A percentile compares a stretch with the other conserved stretches of the same genome.
These are phyloP conservation scores for Akabosia matsudoensis DNA, from an alignment of 1,140 invertebrate species.

Conservation along the genomic window DNA sequence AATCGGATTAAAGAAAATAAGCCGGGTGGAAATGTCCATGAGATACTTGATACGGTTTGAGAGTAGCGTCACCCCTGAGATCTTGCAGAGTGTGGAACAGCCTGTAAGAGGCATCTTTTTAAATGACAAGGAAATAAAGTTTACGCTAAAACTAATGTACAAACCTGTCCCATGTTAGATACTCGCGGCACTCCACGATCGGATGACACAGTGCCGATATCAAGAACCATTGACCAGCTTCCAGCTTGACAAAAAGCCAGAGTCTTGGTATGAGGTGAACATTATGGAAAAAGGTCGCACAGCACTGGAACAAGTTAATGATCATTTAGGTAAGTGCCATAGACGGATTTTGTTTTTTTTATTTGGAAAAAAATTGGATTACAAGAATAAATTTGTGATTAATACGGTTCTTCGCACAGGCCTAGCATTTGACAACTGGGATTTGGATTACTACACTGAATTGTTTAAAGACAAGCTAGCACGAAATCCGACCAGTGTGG, in stretches of 20 bases:
- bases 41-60: constrained; percentile 68
- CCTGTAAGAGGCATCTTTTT: constrained; percentile 50
- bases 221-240: constrained; percentile 66
- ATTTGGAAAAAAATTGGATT: neutral
- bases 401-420: constrained; percentile 53
- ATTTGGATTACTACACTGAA: constrained; percentile 79
- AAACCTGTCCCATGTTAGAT: constrained; percentile 53
- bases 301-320: constrained; percentile 79
- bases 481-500: constrained; percentile 93
- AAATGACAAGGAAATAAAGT: neutral
- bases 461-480: constrained; percentile 76
- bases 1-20: constrained; percentile 68
- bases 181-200: constrained; percentile 68
- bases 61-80: constrained; percentile 26
- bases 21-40: constrained; percentile 73
- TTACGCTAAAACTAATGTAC: too few species aligned
- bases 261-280: constrained; percentile 79
- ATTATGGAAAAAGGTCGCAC: constrained; percentile 68
- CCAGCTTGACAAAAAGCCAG: constrained; percentile 61
- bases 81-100: constrained; percentile 52
- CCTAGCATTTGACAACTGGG: constrained; percentile 82
- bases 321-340: constrained; percentile 69
- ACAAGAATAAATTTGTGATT: neutral
- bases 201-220: constrained; percentile 79
- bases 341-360: neutral